Evolutionary conservation across 2,797 vertebrate species (phyloP).

Genomic region (Urocyon cinereoargenteus): DNA sequence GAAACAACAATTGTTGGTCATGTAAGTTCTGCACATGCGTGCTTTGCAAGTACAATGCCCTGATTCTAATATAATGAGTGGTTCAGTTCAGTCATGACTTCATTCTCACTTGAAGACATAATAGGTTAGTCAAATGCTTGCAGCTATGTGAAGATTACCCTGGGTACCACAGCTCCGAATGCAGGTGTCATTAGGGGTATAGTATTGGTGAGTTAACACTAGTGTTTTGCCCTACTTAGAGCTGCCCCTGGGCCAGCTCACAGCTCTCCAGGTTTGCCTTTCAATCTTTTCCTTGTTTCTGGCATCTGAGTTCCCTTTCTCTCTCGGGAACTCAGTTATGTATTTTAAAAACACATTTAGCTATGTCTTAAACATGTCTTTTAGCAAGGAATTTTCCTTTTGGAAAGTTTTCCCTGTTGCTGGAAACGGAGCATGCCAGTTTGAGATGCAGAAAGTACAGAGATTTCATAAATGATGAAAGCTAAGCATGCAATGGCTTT

Average conservation of each 20-base stretch:
- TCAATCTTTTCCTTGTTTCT: conserved; percentile 1
- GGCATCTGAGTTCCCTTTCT: not conserved
- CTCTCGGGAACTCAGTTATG: not conserved
- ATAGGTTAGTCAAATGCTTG: not conserved
- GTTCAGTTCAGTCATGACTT: not conserved
- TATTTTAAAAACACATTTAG: conserved; percentile 32
- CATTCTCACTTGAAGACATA: not conserved
- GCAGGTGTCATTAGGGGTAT: too few species aligned
- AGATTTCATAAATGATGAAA: not conserved
- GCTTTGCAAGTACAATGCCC: not conserved
- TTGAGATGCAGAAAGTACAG: not conserved
- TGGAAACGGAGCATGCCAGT: not conserved
- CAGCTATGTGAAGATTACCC: not conserved
- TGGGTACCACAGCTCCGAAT: not conserved
- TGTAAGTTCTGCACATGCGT: not conserved
- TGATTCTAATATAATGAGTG: not conserved
- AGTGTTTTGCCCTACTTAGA: not conserved
- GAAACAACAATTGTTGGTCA: not conserved
- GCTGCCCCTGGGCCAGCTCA: not conserved
- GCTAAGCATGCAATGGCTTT: not conserved
- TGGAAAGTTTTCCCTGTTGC: not conserved
- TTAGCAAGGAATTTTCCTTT: conserved; percentile 11
- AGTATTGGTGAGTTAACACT: not conserved
- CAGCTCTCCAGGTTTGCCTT: not conserved
- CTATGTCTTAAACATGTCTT: not conserved